phyloP scores from a whole-genome alignment of 2,888 invertebrate species.

The Campoplex capitator region DNA sequence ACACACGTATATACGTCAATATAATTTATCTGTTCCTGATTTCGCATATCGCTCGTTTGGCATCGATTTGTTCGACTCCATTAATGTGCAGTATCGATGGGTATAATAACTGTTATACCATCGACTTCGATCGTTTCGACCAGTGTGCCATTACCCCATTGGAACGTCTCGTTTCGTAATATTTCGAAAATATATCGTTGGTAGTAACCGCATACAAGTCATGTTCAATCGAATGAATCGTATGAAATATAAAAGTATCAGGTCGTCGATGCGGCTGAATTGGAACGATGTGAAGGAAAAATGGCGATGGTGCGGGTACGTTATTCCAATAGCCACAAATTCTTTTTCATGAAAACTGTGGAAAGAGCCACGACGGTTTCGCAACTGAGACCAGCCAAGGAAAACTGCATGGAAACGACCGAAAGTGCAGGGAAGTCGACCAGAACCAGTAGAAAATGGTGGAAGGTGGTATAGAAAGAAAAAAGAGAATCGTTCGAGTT shows the following conservation, averaged over 20 bases:
- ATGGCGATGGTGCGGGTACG: slow-evolving; percentile 5
- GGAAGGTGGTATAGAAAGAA: slow-evolving; percentile 3
- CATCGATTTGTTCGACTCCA: slow-evolving; percentile 16
- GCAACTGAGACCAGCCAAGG: slow-evolving; percentile 31
- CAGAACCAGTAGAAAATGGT: slow-evolving; percentile 24
- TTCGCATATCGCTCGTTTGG: slow-evolving; percentile 19
- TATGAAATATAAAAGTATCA: slow-evolving; percentile 81
- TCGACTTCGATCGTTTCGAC: not conserved
- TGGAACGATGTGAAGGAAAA: slow-evolving; percentile 4
- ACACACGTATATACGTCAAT: not conserved
- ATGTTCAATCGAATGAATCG: slow-evolving; percentile 83
- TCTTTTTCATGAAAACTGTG: not conserved
- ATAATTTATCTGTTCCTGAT: slow-evolving; percentile 30
- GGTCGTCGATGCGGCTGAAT: slow-evolving; percentile 66
- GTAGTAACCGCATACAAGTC: slow-evolving; percentile 81
- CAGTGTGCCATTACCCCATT: not conserved
- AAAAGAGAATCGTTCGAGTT: not conserved
- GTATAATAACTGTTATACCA: slow-evolving; percentile 13
- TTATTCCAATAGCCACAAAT: slow-evolving; percentile 50
- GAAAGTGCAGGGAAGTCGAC: slow-evolving; percentile 36
- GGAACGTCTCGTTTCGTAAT: slow-evolving; percentile 78
- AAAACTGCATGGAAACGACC: slow-evolving; percentile 33
- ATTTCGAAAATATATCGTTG: slow-evolving; percentile 79
- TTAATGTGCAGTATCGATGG: slow-evolving; percentile 1
- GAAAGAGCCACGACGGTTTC: slow-evolving; percentile 34